phyloP scores from a whole-genome alignment of 2,113 vertebrate species.

The Hemiprocne comata region DNA sequence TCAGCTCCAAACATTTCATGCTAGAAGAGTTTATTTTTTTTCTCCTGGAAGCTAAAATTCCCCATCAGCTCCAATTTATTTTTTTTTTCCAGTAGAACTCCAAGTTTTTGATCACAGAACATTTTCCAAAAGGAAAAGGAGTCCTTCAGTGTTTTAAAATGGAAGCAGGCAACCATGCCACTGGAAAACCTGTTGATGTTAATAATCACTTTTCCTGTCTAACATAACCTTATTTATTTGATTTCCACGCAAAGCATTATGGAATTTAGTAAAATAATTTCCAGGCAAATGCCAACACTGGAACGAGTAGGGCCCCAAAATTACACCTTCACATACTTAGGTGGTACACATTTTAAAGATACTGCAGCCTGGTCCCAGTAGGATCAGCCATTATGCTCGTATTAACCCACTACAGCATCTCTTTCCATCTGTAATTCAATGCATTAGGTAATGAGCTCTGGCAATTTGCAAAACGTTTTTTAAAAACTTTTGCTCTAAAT shows the following conservation, averaged over 20 bases:
- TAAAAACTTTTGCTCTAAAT: constrained; percentile 45
- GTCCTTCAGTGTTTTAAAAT: background rate
- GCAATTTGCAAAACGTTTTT: constrained; percentile 30
- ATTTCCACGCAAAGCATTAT: background rate
- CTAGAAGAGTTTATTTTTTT: background rate
- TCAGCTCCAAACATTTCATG: background rate
- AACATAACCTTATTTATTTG: background rate
- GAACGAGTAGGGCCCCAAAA: background rate
- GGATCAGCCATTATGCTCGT: background rate
- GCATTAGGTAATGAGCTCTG: constrained; percentile 45
- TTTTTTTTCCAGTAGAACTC: background rate
- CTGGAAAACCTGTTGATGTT: background rate
- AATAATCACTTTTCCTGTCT: background rate
- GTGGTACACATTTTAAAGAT: background rate
- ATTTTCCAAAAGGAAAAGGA: background rate
- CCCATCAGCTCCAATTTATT: background rate
- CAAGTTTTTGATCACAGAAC: background rate
- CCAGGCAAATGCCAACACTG: background rate
- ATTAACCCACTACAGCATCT: background rate
- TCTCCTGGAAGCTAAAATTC: background rate
- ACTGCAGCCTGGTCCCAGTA: background rate
- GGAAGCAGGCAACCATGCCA: background rate
- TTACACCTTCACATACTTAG: background rate
- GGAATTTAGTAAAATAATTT: background rate
- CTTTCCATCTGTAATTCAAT: constrained; percentile 28